Evolutionary conservation across 2,797 vertebrate species (phyloP).

Genomic region (Allobates femoralis): DNA sequence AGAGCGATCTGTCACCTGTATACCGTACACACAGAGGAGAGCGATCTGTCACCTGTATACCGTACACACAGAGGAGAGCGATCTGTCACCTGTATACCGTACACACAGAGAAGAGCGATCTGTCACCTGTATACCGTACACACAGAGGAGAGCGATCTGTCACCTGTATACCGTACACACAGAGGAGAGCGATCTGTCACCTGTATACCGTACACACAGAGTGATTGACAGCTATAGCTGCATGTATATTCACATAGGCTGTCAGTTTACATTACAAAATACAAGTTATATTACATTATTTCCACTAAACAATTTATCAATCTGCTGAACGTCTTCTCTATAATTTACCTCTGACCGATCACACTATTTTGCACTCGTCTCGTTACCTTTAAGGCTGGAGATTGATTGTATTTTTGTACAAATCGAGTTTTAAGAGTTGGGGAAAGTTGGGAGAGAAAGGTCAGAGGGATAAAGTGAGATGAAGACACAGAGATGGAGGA

Average conservation of each 20-base stretch:
- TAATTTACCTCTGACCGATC: too few relatives aligned
- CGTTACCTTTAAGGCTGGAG: background rate
- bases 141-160: background rate
- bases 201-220: background rate
- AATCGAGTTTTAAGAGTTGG: background rate
- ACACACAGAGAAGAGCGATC: background rate
- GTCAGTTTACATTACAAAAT: too few relatives aligned
- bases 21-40: background rate
- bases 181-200: background rate
- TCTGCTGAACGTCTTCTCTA: too few relatives aligned
- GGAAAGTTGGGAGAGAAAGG: background rate
- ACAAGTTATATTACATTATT: too few relatives aligned
- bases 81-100: too few relatives aligned
- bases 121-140: background rate
- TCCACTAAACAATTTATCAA: too few relatives aligned
- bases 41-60: background rate
- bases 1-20: background rate
- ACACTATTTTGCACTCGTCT: too few relatives aligned
- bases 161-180: background rate
- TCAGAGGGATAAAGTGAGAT: background rate
- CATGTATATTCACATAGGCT: too few relatives aligned
- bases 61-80: background rate
- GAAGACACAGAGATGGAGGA: constrained; percentile 7
- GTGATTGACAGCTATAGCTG: too few relatives aligned
- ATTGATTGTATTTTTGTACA: background rate